Base-by-base conservation (phyloP, 2,888 invertebrate genomes). In the Ophioninae sp. region DNA sequence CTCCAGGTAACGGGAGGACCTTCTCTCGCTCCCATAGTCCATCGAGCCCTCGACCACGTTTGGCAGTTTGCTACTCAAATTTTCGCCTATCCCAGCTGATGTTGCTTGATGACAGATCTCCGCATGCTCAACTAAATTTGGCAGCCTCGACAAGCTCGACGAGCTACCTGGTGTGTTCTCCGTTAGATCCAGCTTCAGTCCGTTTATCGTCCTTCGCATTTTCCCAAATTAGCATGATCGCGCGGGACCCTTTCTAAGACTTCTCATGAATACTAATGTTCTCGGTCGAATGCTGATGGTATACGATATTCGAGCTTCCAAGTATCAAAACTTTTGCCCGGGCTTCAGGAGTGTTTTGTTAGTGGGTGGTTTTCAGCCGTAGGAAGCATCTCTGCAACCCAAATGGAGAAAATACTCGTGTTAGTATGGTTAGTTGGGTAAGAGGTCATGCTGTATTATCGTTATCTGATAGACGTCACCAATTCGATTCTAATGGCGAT, bases 31-130 rank as follows among this genome's bases (percentile, higher is more conserved):
- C 90, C 93, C 93, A 93, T 92, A 93, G 93, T 93, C 93, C 93
- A 93, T 93, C 90, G 93, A 93, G 90, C 92, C 93, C 88, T 93
- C 93, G 83, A 93, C 92, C 57, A 93, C 90, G 92, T 93, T 93
- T 62, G 93, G 93, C 88, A 93, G 87, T 89, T 92, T 93, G 87
- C 92, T 91, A 87, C 91, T 93, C 89, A 93, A 92, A 90, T 91
- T 91, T 87, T 93, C 93, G 75, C 93, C 91, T 79, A 87, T 88
- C 74, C 70, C 81, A 64, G 81, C 82, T 57, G 74, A 70, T 69
- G 74, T 85, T 78, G 77, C 81, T 72, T 85, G 85, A 81, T 89
- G 88, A 72, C 88, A 88, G 82, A 88, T 90, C 82, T 91, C 91
- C 87, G 91, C 93, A 92, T 93, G 92, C 89, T 93, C 93, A 75